Base-by-base conservation (phyloP, 2,113 vertebrate species). In the Chaenogobius annularis region DNA sequence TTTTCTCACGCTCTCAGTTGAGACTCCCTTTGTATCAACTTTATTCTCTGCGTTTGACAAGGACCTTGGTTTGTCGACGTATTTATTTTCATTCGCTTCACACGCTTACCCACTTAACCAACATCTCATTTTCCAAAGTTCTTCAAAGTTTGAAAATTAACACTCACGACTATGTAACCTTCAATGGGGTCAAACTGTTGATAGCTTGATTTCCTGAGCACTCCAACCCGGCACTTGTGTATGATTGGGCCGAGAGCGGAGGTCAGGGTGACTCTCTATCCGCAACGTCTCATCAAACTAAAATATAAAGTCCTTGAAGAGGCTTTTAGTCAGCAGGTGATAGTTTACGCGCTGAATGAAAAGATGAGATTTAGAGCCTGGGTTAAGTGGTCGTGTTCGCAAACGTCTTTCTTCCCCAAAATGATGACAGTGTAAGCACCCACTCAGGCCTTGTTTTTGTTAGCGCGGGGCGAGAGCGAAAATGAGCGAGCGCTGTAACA, bases 401-500 rank as follows among this genome's bases (percentile, higher is more conserved):
- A 10, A 17, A 15, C 14, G 3, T 17, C 43, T 43, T 70, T 56
- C 69, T 52, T 84, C 37, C 35, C 44, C 10, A 83, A 85, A 88
- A 85, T 71, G 80, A 88, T 88, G 84, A 87, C 83, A 88, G 80
- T 87, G 88, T 88, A 90, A 89, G 82, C 85, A 79, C 80, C 88
- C 83, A 84, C 84, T 88, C 83, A 79, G 72, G 73, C 83, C 79
- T 12, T 43, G 73, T 66, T 83, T 87, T 88, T 87, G 88, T 63
- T 40, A 75, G 82, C 71, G 75, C 77, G 68, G 74, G 80, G 83
- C 87, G 23, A 31, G 37, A 40, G 37, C 37, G 37, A 26, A 59
- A 63, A 81, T 82, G 85, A 90, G 74, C 84, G 80, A 87, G 78
- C 84, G 69, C 74, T 74, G 82, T 87, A 90, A 88, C 87, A 85